Base-by-base conservation (phyloP, 2,797 vertebrate genomes). In the Astyanax mexicanus region DNA sequence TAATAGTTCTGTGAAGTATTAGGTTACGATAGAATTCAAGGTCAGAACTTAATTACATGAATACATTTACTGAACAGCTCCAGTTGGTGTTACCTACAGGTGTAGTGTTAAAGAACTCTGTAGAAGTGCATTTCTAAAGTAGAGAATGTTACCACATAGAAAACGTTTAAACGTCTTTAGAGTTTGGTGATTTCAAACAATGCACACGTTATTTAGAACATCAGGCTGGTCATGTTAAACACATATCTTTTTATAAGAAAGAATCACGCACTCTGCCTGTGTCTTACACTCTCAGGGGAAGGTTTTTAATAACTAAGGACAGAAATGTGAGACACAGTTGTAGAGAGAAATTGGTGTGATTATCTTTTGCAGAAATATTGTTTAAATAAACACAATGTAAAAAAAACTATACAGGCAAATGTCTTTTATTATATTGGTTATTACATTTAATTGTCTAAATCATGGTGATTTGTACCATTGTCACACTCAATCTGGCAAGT, bases 1-100 rank as follows among this genome's bases (percentile, higher is more conserved):
- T 49, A 76, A 74, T 82, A 78, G 57, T 47, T 42, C 4, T 3
- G 35, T 25, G n/a, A 5, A 49, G 44, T 58, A 66, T 55, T 73
- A 5, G 11, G 44, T 51, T 9, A 45, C 37, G 44, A 8, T 54
- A 29, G 19, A 55, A 72, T 15, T 62, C 35, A 49, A 17, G 64
- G 32, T 45, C 57, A 62, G 12, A 12, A 40, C 25, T 19, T 62
- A n/a, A 71, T 58, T 19, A 6, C 1, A 23, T 49, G 4, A 27
- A 25, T n/a, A 15, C 12, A 25, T 25, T 35, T 19, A 61, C 2
- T 21, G 3, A 61, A 21, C 12, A 15, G 44, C 12, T 27, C 23
- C 15, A 3, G 8, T 37, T 4, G 9, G 19, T 38, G 38, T 13
- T 12, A 54, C 27, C 25, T 54, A 17, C 25, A 17, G 27, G 29